Percentiles rank a stretch among this genome's conserved stretches.
Evolutionary conservation across 2,797 vertebrate species (phyloP).

Genomic region (Pseudochirops cupreus): DNA sequence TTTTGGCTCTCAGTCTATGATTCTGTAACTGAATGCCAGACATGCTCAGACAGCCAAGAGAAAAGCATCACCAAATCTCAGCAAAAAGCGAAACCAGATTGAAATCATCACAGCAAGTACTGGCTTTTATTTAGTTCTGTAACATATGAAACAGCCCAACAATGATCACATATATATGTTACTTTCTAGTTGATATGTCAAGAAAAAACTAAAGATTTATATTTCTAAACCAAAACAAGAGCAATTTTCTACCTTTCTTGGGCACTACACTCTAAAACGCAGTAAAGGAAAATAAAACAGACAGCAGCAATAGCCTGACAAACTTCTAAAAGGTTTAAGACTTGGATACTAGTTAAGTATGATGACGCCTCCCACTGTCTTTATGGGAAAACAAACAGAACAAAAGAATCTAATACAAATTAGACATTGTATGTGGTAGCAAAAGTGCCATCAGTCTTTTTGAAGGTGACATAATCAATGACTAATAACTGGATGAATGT

Average conservation of each 20-base stretch:
- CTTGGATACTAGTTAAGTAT: neutral
- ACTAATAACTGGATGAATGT: neutral
- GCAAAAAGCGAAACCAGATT: constrained; percentile 86
- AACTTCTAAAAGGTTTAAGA: neutral
- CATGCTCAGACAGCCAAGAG: constrained; percentile 91
- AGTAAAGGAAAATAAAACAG: neutral
- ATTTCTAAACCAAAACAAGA: neutral
- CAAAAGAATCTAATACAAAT: neutral
- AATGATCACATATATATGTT: neutral
- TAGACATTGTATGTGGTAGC: neutral
- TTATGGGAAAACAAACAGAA: neutral
- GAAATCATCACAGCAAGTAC: constrained; percentile 85
- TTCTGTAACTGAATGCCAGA: constrained; percentile 10
- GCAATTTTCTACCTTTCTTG: neutral
- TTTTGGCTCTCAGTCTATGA: neutral
- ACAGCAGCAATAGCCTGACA: neutral
- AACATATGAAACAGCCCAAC: neutral
- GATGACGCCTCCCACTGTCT: neutral
- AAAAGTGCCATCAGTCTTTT: neutral
- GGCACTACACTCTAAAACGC: neutral
- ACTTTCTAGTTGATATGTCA: neutral
- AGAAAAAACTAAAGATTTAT: neutral
- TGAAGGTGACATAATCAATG: neutral
- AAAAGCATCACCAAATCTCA: constrained; percentile 85
- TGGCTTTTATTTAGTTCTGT: neutral